Conservation (phyloP, 2,888 invertebrate species). For the Pollenia amentaria region DNA sequence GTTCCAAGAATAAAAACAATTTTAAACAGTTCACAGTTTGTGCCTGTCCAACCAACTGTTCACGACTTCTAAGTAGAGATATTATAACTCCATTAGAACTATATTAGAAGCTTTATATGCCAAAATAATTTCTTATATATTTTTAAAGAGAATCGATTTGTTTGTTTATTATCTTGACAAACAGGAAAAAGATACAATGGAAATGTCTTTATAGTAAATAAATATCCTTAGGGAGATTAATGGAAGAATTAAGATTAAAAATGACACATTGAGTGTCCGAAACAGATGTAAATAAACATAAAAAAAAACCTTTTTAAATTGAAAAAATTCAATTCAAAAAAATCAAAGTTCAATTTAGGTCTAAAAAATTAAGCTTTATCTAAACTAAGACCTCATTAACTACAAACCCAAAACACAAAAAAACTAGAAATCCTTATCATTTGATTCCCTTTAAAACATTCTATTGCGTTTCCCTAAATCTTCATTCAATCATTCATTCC, state of each 20-base stretch:
- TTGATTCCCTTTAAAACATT: too few species aligned
- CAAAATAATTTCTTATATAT: too few species aligned
- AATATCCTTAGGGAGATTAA: conserved; percentile 1
- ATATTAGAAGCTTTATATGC: not conserved
- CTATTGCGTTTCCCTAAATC: too few species aligned
- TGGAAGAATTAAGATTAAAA: not conserved
- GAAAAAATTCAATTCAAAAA: not conserved
- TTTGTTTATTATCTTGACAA: not conserved
- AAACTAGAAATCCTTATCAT: too few species aligned
- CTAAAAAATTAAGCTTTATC: too few species aligned
- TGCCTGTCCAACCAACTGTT: not conserved
- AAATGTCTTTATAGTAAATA: not conserved
- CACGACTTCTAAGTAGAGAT: not conserved
- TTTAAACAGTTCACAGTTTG: not conserved
- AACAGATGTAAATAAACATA: not conserved
- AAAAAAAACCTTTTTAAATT: not conserved
- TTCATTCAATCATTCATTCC: too few species aligned
- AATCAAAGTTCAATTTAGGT: too few species aligned
- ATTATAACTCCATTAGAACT: not conserved
- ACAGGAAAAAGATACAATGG: not conserved
- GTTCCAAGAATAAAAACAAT: not conserved
- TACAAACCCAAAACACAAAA: too few species aligned
- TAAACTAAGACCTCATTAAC: too few species aligned
- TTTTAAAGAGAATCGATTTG: too few species aligned
- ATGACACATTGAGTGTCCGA: not conserved